Evolutionary conservation across 1,140 invertebrate genomes (phyloP), one percentile per base, ranked within the genome.

Genomic region (Acromyrmex charruanus): DNA sequence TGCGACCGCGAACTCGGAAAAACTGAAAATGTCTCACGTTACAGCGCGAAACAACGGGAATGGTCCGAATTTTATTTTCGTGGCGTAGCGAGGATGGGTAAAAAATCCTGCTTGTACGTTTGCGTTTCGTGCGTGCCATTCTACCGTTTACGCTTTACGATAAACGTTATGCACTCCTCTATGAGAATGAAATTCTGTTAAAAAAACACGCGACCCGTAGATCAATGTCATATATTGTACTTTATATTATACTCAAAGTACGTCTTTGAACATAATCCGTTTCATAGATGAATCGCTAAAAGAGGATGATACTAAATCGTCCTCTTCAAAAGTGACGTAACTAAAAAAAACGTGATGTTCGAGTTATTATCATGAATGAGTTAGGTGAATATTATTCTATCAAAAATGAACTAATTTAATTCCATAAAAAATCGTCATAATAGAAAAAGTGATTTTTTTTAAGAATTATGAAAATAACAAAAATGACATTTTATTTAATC

Each of bases 161-260:
- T n/a, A 10, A 31, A 28, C 39, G n/a, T 74, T 35, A 82, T 82
- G 44, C 39, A 49, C 35, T 31, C 4, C 14, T n/a, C 12, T 0
- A 12, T 21, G 35, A 49, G 25, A 61, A 84, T 35, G 55, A 75
- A 75, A 84, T 84, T 75, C 55, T 75, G 69, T 84, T 84, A 75
- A 74, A 84, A 84, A 84, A 55, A 84, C 51, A 74, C 55, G 55
- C 49, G 31, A n/a, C n/a, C 65, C 16, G 49, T 79, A 51, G 59
- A 66, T 5, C 16, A 28, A 66, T 31, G 16, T 66, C 12, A 7
- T 69, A 21, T 5, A 9, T 39, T 31, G 63, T 49, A 12, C n/a
- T 63, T n/a, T 28, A 4, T 18, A 59, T 31, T 61, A 31, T n/a
- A 58, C 28, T 51, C 55, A 3, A 35, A 49, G 18, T 84, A 51